Base-by-base conservation (phyloP, 2,113 vertebrate species). In the Lepus americanus region DNA sequence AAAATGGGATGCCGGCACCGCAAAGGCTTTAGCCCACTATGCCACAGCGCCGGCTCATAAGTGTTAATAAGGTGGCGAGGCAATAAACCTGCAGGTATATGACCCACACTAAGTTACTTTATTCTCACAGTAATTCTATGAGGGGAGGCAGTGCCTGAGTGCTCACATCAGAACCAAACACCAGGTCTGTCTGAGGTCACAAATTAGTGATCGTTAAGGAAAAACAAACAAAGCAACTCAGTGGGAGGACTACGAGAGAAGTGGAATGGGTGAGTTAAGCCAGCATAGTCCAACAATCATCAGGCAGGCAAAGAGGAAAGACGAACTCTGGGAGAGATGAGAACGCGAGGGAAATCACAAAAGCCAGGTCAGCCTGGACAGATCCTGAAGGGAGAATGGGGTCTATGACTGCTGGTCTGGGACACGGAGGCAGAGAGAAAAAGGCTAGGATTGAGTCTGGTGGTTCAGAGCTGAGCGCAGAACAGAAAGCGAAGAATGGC, bases 381-480 rank as follows among this genome's bases (percentile, higher is more conserved):
- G 81, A 10, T 17, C 23, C 9, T 5, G 5, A 7, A 0, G 0
- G n/a, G 17, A 29, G 31, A 44, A 59, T 2, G 3, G 27, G 4
- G 74, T 5, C 29, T 13, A 44, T 7, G 2, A 6, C 19, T 5
- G 33, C 17, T 1, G 53, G 61, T 6, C 51, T 0, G 10, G n/a
- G 39, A 10, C 0, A 1, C 9, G 27, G 27, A 0, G 1, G 66
- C 19, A 9, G 29, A 53, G 33, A 84, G 27, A 53, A 44, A 44
- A 0, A 4, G 12, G 33, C 10, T 14, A 13, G 14, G n/a, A 13
- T 1, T 0, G 29, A 19, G 51, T 14, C 2, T 12, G 23, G 14
- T 3, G 66, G 33, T 36, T n/a, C 49, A 22, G 78, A 33, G 64
- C 23, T 44, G 9, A 20, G 4, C 5, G 0, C 33, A 29, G 39